Conservation (phyloP, 2,113 vertebrate species). For the Upupa epops region DNA sequence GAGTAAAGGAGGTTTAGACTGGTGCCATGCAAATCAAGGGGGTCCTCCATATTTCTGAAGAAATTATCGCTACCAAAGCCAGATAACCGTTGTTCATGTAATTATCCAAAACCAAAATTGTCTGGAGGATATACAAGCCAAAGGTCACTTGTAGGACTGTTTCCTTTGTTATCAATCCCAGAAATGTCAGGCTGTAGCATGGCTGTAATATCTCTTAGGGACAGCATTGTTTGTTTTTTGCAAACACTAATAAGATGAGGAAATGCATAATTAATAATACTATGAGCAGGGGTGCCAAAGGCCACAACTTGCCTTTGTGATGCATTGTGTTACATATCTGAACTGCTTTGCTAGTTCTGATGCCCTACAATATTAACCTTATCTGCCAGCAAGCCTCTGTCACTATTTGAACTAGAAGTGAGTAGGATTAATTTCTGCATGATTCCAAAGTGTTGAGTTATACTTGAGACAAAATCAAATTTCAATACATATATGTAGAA, state of each 20-base stretch:
- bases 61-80: neutral
- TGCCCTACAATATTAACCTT: constrained; percentile 5
- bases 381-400: neutral
- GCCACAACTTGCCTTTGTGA: neutral
- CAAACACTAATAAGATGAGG: constrained; percentile 32
- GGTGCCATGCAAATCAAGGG: neutral
- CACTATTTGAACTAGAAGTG: constrained; percentile 20
- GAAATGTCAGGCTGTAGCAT: neutral
- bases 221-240: constrained; percentile 18
- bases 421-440: neutral
- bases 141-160: constrained; percentile 20
- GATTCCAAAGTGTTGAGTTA: constrained; percentile 17
- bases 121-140: neutral
- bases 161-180: constrained; percentile 15
- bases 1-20: neutral
- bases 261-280: constrained; percentile 32
- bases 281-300: neutral
- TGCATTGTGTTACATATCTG: neutral
- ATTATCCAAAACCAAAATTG: constrained; percentile 9
- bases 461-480: neutral
- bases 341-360: constrained; percentile 15
- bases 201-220: neutral
- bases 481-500: neutral
- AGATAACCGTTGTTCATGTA: constrained; percentile 10
- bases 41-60: neutral